Evolutionary conservation across 2,113 vertebrate species (phyloP).

Genomic region (Theristicus caerulescens): DNA sequence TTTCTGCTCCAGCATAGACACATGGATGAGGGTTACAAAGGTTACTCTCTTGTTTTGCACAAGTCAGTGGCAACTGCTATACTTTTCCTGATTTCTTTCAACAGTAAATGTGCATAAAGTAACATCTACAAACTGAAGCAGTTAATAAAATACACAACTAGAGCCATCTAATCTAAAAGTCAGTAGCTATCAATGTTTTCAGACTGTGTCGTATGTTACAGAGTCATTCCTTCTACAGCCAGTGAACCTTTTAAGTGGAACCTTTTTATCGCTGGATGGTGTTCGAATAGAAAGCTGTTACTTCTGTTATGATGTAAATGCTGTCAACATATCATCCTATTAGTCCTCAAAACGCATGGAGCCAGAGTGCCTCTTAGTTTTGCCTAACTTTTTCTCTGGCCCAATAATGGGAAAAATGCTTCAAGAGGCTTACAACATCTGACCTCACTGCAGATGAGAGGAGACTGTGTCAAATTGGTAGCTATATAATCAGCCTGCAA

Average conservation of each 20-base stretch:
- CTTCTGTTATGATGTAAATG: neutral
- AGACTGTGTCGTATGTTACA: neutral
- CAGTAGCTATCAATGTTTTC: neutral
- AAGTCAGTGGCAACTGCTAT: neutral
- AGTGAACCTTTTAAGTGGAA: neutral
- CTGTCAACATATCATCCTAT: neutral
- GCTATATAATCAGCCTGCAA: neutral
- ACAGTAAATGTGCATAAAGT: neutral
- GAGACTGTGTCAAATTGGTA: neutral
- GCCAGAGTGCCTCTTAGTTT: neutral
- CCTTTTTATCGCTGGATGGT: neutral
- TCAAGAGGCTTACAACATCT: neutral
- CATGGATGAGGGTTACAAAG: neutral
- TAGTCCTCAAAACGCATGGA: neutral
- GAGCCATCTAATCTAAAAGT: neutral
- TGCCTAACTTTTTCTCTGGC: neutral
- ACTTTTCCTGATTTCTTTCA: neutral
- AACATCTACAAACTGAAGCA: neutral
- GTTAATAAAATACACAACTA: neutral
- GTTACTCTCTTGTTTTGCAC: neutral
- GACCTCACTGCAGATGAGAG: neutral
- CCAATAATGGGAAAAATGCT: neutral
- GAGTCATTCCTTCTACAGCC: neutral
- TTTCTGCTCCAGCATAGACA: neutral
- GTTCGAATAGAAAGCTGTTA: neutral